A percentile compares a stretch with the other conserved stretches of the same genome.
phyloP scores from a whole-genome alignment of 2,888 invertebrate species.

The Ptycholaimellus sp. region DNA sequence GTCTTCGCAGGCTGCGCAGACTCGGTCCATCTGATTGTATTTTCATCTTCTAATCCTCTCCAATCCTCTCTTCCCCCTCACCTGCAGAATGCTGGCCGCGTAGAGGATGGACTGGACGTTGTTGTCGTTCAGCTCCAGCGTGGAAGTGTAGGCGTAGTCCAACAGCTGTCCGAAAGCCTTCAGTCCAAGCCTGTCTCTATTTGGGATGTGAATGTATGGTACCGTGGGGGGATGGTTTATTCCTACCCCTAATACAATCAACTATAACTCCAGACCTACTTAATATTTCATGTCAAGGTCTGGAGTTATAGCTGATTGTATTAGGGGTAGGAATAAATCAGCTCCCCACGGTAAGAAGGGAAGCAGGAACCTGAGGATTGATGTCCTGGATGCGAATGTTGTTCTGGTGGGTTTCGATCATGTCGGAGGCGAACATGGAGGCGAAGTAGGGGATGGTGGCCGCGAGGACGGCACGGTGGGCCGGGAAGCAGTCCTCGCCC shows the following conservation, averaged over 20 bases:
- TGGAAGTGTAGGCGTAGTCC: slow-evolving; percentile 30
- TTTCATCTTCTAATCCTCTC: too few species aligned
- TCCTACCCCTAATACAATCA: too few species aligned
- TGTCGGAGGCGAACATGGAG: slow-evolving; percentile 30
- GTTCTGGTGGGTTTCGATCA: slow-evolving; percentile 16
- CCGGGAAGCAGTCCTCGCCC: slow-evolving; percentile 8
- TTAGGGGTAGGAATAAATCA: too few species aligned
- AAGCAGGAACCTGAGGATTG: too few species aligned
- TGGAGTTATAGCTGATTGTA: too few species aligned
- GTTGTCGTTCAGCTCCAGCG: slow-evolving; percentile 25
- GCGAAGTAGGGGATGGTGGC: slow-evolving; percentile 30
- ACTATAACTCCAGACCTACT: too few species aligned
- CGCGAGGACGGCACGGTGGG: slow-evolving; percentile 30
- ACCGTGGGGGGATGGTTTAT: too few species aligned
- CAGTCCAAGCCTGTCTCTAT: too few species aligned
- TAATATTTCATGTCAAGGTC: too few species aligned
- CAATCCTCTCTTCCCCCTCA: too few species aligned
- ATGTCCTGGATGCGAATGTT: slow-evolving; percentile 9
- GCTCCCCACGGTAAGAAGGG: too few species aligned
- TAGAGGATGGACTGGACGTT: slow-evolving; percentile 31
- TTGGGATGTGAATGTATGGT: too few species aligned
- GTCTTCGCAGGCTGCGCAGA: slow-evolving; percentile 29
- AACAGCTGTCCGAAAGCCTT: slow-evolving; percentile 26
- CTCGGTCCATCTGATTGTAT: slow-evolving; percentile 29
- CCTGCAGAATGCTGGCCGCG: slow-evolving; percentile 30